Conservation (phyloP, 2,888 invertebrate genomes). For the Embidobia sp. region DNA sequence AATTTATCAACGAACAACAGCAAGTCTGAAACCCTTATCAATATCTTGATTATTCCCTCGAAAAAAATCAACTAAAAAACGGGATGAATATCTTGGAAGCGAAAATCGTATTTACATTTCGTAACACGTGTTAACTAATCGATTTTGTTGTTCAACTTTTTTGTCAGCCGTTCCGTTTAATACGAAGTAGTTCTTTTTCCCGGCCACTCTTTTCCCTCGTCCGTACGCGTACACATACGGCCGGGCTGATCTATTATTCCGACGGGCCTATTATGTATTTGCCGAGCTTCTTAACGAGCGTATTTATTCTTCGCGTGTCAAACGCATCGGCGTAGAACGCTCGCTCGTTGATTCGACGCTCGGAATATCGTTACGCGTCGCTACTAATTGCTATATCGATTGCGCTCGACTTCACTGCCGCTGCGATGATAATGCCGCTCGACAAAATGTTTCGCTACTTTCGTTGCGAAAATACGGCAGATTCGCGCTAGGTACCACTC, state of each 20-base stretch:
- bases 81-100: slow-evolving; percentile 1
- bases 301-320: slow-evolving; percentile 68
- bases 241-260: slow-evolving; percentile 59
- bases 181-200: slow-evolving; percentile 51
- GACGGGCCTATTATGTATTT: slow-evolving; percentile 73
- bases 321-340: slow-evolving; percentile 63
- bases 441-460: slow-evolving; percentile 61
- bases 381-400: slow-evolving; percentile 65
- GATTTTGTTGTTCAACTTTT: slow-evolving; percentile 57
- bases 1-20: too few relatives aligned
- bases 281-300: slow-evolving; percentile 72
- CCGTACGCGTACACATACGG: slow-evolving; percentile 23
- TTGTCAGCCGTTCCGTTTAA: slow-evolving; percentile 42
- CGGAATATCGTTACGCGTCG: slow-evolving; percentile 68
- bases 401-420: slow-evolving; percentile 57
- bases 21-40: too few relatives aligned
- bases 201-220: slow-evolving; percentile 27
- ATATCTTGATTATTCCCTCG: too few relatives aligned
- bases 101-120: slow-evolving; percentile 49
- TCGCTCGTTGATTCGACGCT: slow-evolving; percentile 58
- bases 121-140: slow-evolving; percentile 52
- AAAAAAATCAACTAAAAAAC: too few relatives aligned
- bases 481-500: slow-evolving; percentile 14
- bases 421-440: slow-evolving; percentile 60
- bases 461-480: slow-evolving; percentile 46